Conservation (phyloP, 2,888 invertebrate species). For the Limnephilus rhombicus region DNA sequence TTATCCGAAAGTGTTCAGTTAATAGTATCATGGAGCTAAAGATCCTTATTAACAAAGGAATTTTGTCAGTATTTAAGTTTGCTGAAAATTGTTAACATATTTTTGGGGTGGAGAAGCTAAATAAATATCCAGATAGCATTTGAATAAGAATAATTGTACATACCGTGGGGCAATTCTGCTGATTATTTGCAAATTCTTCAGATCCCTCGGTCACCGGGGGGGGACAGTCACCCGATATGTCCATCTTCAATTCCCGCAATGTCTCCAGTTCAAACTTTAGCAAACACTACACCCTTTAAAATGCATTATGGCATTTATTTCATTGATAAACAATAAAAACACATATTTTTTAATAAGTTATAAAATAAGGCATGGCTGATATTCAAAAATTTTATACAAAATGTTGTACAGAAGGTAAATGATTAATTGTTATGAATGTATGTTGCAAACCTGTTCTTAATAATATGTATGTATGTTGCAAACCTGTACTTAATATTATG, state of each 20-base stretch:
- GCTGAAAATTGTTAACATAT: not conserved
- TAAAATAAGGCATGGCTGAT: not conserved
- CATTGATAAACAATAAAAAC: not conserved
- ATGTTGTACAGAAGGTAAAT: not conserved
- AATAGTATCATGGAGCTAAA: not conserved
- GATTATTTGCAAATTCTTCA: slow-evolving; percentile 8
- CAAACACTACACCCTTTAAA: slow-evolving; percentile 28
- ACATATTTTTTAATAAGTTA: not conserved
- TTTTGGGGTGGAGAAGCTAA: not conserved
- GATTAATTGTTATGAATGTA: not conserved
- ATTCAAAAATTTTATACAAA: not conserved
- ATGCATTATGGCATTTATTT: not conserved
- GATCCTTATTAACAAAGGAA: not conserved
- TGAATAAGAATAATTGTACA: not conserved
- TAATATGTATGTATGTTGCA: too few relatives aligned
- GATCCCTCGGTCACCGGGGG: slow-evolving; percentile 24
- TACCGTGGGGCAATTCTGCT: not conserved
- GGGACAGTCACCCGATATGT: slow-evolving; percentile 15
- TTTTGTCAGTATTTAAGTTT: not conserved
- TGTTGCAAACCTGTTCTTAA: too few relatives aligned
- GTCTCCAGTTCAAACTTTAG: not conserved
- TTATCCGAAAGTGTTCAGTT: not conserved
- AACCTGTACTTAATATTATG: too few relatives aligned
- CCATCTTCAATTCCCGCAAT: slow-evolving; percentile 6
- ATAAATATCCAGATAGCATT: not conserved